Percentiles rank a stretch among this genome's conserved stretches.
Evolutionary conservation across 2,113 vertebrate genomes (phyloP).

Genomic region (Pholis gunnellus): DNA sequence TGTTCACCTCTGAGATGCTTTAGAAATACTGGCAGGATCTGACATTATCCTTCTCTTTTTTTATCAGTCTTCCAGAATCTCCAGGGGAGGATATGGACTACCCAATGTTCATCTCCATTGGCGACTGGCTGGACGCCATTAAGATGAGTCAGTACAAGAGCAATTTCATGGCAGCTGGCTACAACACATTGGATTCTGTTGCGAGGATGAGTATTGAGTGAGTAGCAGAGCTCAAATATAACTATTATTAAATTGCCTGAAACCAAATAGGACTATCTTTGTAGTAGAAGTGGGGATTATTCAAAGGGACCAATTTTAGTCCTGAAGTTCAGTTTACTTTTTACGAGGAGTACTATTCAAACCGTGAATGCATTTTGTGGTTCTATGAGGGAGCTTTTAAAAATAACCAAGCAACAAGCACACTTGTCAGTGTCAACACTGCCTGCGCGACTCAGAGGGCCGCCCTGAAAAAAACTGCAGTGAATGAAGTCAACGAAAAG

Average conservation of each 20-base stretch:
- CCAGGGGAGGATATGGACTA: constrained; percentile 93
- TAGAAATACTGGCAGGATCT: constrained; percentile 23
- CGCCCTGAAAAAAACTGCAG: not conserved
- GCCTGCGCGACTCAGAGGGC: too few relatives aligned
- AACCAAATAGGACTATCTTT: constrained; percentile 2
- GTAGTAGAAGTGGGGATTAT: not conserved
- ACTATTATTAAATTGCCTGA: constrained; percentile 22
- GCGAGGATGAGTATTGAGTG: constrained; percentile 97
- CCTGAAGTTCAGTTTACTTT: not conserved
- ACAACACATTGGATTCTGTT: constrained; percentile 93
- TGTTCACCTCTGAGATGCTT: constrained; percentile 18
- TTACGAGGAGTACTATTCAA: not conserved
- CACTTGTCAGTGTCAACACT: not conserved
- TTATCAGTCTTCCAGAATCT: constrained; percentile 90
- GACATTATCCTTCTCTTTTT: constrained; percentile 9
- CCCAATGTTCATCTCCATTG: constrained; percentile 94
- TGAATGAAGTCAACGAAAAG: not conserved
- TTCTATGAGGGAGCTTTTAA: not conserved
- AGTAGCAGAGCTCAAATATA: constrained; percentile 76
- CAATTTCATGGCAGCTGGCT: constrained; percentile 95
- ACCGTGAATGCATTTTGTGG: not conserved
- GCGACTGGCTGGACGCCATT: constrained; percentile 97
- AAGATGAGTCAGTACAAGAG: constrained; percentile 98
- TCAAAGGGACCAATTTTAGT: not conserved
- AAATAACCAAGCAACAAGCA: not conserved